A percentile compares a stretch with the other conserved stretches of the same genome.
phyloP scores from a whole-genome alignment of 2,113 vertebrate species.

The Onychostruthus taczanowskii region DNA sequence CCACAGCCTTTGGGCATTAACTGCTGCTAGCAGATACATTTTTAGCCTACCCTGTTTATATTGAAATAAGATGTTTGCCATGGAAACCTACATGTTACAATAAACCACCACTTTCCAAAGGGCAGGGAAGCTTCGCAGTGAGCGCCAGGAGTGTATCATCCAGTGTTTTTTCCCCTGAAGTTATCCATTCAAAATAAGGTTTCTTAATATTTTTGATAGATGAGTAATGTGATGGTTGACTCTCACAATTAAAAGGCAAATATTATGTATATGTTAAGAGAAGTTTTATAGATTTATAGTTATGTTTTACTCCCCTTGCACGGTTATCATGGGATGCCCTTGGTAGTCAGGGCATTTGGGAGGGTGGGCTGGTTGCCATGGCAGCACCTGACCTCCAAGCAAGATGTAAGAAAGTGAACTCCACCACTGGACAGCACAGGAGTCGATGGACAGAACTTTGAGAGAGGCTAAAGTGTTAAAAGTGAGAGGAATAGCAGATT shows the following conservation, averaged over 20 bases:
- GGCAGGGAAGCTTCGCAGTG: not conserved
- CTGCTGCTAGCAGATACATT: not conserved
- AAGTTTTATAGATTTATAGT: not conserved
- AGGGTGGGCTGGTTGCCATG: not conserved
- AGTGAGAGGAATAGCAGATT: too few relatives aligned
- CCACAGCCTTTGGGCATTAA: not conserved
- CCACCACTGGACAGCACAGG: not conserved
- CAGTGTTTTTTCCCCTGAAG: not conserved
- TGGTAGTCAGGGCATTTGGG: not conserved
- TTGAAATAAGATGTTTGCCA: slow-evolving; percentile 47
- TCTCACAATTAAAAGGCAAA: not conserved
- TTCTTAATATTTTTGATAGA: not conserved
- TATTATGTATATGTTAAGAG: not conserved
- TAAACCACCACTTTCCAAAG: not conserved
- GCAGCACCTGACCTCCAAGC: not conserved
- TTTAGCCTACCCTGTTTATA: not conserved
- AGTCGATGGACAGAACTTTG: not conserved
- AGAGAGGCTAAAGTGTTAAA: not conserved
- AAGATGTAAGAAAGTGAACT: not conserved
- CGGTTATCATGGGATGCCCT: not conserved
- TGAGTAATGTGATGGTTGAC: not conserved
- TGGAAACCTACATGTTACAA: not conserved
- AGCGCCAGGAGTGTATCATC: not conserved
- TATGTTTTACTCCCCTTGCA: not conserved
- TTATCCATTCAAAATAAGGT: not conserved